Conservation (phyloP, 2,888 invertebrate species). For the Clostera curtula region DNA sequence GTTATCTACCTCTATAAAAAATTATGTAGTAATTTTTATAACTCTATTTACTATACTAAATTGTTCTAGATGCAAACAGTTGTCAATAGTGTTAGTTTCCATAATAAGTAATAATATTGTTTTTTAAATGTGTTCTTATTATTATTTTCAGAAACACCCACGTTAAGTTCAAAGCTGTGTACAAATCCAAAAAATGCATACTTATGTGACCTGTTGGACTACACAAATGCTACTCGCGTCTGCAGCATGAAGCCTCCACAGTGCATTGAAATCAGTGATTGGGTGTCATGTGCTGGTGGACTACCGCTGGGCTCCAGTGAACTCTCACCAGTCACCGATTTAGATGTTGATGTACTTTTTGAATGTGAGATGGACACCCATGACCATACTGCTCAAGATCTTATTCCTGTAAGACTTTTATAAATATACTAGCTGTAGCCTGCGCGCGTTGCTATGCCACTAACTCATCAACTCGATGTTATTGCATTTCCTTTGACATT, state of each 20-base stretch:
- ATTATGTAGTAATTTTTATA: no score
- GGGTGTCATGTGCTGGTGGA: slow-evolving; percentile 60
- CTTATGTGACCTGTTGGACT: slow-evolving; percentile 76
- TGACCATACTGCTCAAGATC: slow-evolving; percentile 39
- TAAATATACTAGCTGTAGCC: no score
- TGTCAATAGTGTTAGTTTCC: no score
- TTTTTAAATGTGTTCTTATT: no score
- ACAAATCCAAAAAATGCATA: slow-evolving; percentile 72
- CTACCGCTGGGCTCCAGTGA: slow-evolving; percentile 54
- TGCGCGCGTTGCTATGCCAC: no score
- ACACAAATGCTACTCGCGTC: slow-evolving; percentile 61
- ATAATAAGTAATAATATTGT: no score
- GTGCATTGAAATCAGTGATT: slow-evolving; percentile 59
- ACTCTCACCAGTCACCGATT: slow-evolving; percentile 40
- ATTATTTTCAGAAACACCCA: slow-evolving; percentile 66
- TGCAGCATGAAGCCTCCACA: slow-evolving; percentile 68
- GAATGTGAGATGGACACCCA: slow-evolving; percentile 68
- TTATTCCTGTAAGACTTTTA: slow-evolving; percentile 37
- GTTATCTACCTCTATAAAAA: no score
- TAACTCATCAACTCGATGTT: slow-evolving; percentile 2
- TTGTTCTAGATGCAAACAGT: no score
- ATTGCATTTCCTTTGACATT: slow-evolving; percentile 1
- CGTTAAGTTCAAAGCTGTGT: slow-evolving; percentile 71
- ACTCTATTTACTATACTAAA: no score
- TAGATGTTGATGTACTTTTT: slow-evolving; percentile 59